phyloP scores from a whole-genome alignment of 2,113 vertebrate genomes.

The Erythrocercus mccallii region DNA sequence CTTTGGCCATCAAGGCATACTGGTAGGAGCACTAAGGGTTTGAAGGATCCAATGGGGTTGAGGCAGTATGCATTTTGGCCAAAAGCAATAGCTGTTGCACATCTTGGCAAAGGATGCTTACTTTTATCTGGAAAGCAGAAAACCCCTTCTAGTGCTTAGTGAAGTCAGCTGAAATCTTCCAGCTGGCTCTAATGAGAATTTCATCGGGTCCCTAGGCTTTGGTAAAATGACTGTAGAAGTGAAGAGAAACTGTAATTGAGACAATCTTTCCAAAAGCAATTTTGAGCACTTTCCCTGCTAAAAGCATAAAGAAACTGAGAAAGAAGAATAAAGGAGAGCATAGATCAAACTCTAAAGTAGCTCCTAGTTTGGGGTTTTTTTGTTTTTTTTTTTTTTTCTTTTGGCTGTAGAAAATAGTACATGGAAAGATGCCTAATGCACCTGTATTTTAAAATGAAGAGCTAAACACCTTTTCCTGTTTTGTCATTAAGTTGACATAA shows the following conservation, averaged over 20 bases:
- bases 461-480: neutral
- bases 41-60: neutral
- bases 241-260: neutral
- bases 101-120: neutral
- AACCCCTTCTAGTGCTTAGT: neutral
- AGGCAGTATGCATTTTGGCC: neutral
- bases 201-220: neutral
- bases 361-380: neutral
- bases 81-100: neutral
- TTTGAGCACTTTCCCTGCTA: neutral
- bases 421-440: neutral
- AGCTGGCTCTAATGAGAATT: neutral
- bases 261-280: neutral
- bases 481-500: neutral
- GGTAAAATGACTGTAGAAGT: neutral
- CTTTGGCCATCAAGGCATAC: neutral
- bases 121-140: neutral
- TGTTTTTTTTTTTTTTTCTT: neutral
- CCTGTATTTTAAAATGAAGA: neutral
- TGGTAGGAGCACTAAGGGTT: neutral
- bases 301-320: neutral
- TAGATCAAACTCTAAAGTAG: neutral
- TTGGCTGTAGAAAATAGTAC: neutral
- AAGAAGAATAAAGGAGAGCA: neutral
- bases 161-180: neutral